Base-by-base conservation (phyloP, 2,797 vertebrate species). In the Margarornis squamiger region DNA sequence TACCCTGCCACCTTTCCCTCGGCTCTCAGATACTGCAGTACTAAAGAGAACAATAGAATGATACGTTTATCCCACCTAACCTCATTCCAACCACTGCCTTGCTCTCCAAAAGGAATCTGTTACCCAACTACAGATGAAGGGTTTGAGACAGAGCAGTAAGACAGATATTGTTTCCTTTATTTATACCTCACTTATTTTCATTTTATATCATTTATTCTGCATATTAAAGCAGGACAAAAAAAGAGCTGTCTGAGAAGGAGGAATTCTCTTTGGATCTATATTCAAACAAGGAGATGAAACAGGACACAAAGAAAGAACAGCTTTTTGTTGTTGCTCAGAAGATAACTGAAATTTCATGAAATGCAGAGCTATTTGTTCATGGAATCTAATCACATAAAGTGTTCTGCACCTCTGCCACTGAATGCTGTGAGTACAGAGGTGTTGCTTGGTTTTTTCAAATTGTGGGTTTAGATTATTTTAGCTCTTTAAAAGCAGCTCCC, bases 261-360 rank as follows among this genome's bases (percentile, higher is more conserved):
- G 49, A 76, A 63, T 54, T 74, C 34, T 70, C 63, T 87, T 86
- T 83, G 49, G 48, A 79, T 70, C 49, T 67, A 21, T 32, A 74
- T 63, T 90, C 65, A 87, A 71, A 61, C 27, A 34, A 77, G 59
- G 27, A 95, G 61, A 87, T 85, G 29, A 95, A 95, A 90, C n/a
- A 76, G 61, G 27, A 74, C 57, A 83, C 4, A 0, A 62, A 73
- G 45, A 90, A 92, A 79, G 71, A 95, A 61, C 6, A 65, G n/a
- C 7, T 34, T 79, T 77, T 85, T 63, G 58, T 51, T 86, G 65
- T 59, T 80, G 46, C 52, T 92, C 68, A 90, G 81, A 90, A 90
- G 65, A 72, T 15, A 80, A 62, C 39, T 62, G 78, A 79, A 80
- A 90, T 90, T 80, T 39, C 5, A 16, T 75, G 18, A 68, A 77